Evolutionary conservation across 1,140 invertebrate species (phyloP).

Genomic region (Cyclargus thomasi): DNA sequence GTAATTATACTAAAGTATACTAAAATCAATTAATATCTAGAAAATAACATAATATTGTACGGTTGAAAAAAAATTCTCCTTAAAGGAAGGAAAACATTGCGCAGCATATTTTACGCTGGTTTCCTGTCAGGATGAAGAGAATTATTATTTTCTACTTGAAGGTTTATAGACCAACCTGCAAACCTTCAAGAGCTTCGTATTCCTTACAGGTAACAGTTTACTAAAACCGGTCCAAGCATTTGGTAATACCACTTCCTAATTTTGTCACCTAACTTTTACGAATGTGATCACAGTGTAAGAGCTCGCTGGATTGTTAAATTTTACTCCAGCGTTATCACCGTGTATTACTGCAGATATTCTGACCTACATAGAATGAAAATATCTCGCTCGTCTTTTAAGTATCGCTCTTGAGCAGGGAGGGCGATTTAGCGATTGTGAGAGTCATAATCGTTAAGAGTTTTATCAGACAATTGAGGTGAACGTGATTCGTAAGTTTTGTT

Average conservation of each 20-base stretch:
- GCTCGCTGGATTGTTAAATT: not conserved
- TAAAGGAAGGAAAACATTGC: too few species aligned
- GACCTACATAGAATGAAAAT: conserved; percentile 3
- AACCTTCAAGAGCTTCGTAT: too few species aligned
- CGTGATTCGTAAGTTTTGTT: too few species aligned
- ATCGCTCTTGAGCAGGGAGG: not conserved
- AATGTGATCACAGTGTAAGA: not conserved
- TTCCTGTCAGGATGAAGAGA: too few species aligned
- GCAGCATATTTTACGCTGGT: too few species aligned
- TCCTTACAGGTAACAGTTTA: not conserved
- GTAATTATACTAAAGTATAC: not conserved
- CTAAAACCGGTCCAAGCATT: not conserved
- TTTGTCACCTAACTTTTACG: not conserved
- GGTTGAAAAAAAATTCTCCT: too few species aligned
- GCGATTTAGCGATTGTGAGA: not conserved
- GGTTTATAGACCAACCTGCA: too few species aligned
- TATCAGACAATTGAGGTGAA: not conserved
- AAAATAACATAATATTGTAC: too few species aligned
- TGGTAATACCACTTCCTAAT: not conserved
- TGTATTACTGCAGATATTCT: not conserved
- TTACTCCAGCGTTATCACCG: not conserved
- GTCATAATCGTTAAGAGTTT: not conserved
- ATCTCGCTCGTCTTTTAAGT: not conserved
- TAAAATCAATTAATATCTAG: not conserved
- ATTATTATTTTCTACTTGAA: too few species aligned